A percentile compares a stretch with the other conserved stretches of the same genome.
Evolutionary conservation across 2,113 vertebrate species (phyloP).

Genomic region (Euleptes europaea): DNA sequence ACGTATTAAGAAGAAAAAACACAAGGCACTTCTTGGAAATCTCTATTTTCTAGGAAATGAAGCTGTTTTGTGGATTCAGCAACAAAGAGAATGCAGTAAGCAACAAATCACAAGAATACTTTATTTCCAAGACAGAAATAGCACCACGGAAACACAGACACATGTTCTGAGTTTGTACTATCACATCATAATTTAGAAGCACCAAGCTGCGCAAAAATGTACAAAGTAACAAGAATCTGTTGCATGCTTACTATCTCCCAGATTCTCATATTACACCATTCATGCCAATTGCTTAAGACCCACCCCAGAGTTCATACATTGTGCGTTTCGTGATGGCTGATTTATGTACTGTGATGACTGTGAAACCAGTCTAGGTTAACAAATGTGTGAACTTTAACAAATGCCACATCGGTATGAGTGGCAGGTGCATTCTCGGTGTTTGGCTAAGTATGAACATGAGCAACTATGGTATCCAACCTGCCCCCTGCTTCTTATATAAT

Average conservation of each 20-base stretch:
- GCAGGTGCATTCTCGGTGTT: slow-evolving; percentile 54
- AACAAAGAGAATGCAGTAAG: slow-evolving; percentile 36
- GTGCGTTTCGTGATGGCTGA: slow-evolving; percentile 14
- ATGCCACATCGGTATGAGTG: slow-evolving; percentile 54
- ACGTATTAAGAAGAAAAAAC: not conserved
- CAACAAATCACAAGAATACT: slow-evolving; percentile 32
- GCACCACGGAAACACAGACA: slow-evolving; percentile 22
- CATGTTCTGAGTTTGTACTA: slow-evolving; percentile 35
- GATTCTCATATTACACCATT: slow-evolving; percentile 7
- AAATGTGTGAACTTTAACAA: slow-evolving; percentile 32
- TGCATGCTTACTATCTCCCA: slow-evolving; percentile 47
- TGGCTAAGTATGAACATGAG: slow-evolving; percentile 36
- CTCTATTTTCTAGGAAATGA: slow-evolving; percentile 19
- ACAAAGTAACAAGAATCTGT: slow-evolving; percentile 31
- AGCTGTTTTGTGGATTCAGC: slow-evolving; percentile 19
- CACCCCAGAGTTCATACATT: slow-evolving; percentile 27
- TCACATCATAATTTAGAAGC: not conserved
- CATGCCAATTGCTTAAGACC: slow-evolving; percentile 26
- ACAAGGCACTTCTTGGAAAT: not conserved
- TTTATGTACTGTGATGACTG: slow-evolving; percentile 19
- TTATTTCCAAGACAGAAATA: slow-evolving; percentile 42
- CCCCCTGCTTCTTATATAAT: slow-evolving; percentile 48
- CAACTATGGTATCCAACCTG: slow-evolving; percentile 47
- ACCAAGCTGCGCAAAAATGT: slow-evolving; percentile 52
- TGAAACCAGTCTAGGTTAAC: slow-evolving; percentile 46